Conservation (phyloP, 2,888 invertebrate genomes). For the Scrobipalpa costella region DNA sequence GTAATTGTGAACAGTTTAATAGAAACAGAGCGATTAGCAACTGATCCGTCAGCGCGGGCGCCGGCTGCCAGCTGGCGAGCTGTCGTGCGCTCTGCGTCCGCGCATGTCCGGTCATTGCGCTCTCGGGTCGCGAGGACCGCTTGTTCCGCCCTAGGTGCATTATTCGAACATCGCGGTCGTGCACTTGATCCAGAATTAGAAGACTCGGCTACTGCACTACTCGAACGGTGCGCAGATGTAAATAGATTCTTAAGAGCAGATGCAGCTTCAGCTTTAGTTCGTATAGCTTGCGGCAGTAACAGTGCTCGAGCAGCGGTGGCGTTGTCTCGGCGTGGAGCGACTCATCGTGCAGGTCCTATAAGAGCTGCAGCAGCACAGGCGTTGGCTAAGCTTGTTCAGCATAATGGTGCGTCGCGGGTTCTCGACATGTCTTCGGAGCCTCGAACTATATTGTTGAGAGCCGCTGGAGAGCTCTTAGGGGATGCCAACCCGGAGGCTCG, state of each 20-base stretch:
- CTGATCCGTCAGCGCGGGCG: constrained; percentile 85
- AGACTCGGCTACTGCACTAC: constrained; percentile 88
- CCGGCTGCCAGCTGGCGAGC: constrained; percentile 85
- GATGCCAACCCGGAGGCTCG: constrained; percentile 94
- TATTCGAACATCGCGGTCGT: constrained; percentile 85
- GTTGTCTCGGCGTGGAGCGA: constrained; percentile 85
- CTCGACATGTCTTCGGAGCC: constrained; percentile 88
- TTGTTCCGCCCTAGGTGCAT: constrained; percentile 89
- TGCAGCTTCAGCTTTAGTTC: constrained; percentile 89
- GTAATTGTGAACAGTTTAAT: constrained; percentile 87
- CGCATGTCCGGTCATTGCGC: constrained; percentile 92
- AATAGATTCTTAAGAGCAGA: constrained; percentile 96
- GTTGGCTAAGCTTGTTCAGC: constrained; percentile 86
- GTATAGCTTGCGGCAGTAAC: constrained; percentile 89
- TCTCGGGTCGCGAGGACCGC: constrained; percentile 96
- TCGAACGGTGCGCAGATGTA: constrained; percentile 95
- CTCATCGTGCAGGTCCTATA: constrained; percentile 93
- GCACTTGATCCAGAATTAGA: constrained; percentile 89
- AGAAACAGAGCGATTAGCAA: constrained; percentile 84
- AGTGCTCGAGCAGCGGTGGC: constrained; percentile 85
- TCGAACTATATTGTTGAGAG: constrained; percentile 88
- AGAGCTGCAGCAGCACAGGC: constrained; percentile 91
- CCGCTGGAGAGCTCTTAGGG: constrained; percentile 90
- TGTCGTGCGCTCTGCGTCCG: constrained; percentile 86
- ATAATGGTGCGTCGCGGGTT: constrained; percentile 86